Base-by-base conservation (phyloP, 37 sponge, comb jelly and placozoan genomes). In the Cliona cf. orientalis region DNA sequence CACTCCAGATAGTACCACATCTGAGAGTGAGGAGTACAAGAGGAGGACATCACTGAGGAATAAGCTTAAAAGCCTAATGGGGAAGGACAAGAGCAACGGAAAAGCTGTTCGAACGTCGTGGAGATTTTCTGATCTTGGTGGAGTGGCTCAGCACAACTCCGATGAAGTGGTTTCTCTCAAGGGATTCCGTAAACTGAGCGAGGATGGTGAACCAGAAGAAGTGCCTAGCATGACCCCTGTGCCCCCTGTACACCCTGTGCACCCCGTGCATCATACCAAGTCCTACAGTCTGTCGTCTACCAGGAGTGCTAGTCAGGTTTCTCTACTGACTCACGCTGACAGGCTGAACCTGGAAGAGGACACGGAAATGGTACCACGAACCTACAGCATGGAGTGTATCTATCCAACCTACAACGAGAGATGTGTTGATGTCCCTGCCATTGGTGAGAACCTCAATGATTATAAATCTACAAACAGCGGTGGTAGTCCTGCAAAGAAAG, bases 351-450 rank as follows among this genome's bases (percentile, higher is more conserved):
- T 80, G 58, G 40, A 58, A 6, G 80, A 80, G 14, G 80, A 80
- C 28, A 69, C 70, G 36, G 80, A 80, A 36, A 14, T 80, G 31
- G 35, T 80, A 0, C 80, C 80, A 36, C 21, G 80, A 31, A 32
- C 70, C n/a, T 39, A 49, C 29, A 80, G 70, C 41, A 23, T 49
- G 53, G 73, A 78, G 55, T 72, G 49, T 33, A n/a, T 45, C 28
- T 35, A 55, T 11, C 62, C 57, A 25, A 23, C 32, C 2, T 57
- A 32, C 22, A 33, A 74, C 5, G 56, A 55, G 37, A 55, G 59
- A 25, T 11, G 6, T 44, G 72, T 40, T 42, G 72, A 71, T 71
- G 42, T 40, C n/a, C n/a, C n/a, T n/a, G n/a, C n/a, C n/a, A n/a
- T n/a, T n/a, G n/a, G n/a, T n/a, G n/a, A n/a, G n/a, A n/a, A n/a